Conservation (phyloP, 2,113 vertebrate genomes). For the Megalops atlanticus region DNA sequence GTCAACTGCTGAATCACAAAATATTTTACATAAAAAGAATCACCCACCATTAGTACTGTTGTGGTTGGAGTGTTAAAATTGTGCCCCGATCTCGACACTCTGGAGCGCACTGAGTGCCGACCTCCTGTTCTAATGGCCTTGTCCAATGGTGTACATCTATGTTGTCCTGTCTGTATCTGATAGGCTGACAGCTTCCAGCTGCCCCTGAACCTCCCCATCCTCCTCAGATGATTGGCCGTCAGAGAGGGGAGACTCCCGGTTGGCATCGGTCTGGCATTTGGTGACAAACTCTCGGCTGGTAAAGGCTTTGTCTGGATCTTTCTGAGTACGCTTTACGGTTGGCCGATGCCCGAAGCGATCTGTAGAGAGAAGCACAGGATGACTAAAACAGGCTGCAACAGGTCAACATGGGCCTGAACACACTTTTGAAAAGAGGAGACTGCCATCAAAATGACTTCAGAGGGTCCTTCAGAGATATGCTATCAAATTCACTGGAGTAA, state of each 20-base stretch:
- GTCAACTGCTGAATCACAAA: neutral
- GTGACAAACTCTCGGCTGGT: conserved; percentile 71
- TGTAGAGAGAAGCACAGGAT: conserved; percentile 34
- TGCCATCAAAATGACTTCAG: no score
- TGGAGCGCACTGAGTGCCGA: neutral
- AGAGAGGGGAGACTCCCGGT: neutral
- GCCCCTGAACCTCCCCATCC: conserved; percentile 37
- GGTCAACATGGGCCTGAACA: neutral
- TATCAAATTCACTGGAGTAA: no score
- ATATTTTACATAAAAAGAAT: neutral
- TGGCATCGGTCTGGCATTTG: conserved; percentile 55
- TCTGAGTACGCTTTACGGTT: conserved; percentile 44
- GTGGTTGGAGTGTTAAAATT: neutral
- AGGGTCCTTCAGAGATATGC: no score
- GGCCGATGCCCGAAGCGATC: conserved; percentile 56
- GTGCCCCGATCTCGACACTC: neutral
- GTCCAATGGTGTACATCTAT: conserved; percentile 45
- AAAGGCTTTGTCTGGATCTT: conserved; percentile 62
- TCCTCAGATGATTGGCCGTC: conserved; percentile 13
- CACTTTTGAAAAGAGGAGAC: no score
- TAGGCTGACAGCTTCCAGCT: conserved; percentile 45
- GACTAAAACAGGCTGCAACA: neutral
- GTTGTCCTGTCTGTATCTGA: conserved; percentile 41
- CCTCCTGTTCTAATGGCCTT: conserved; percentile 35
- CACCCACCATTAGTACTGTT: neutral